These are phyloP conservation scores for Beroe forskalii DNA, from an alignment of 37 sponge, comb jelly and placozoan genomes.

Conservation along the genomic window DNA sequence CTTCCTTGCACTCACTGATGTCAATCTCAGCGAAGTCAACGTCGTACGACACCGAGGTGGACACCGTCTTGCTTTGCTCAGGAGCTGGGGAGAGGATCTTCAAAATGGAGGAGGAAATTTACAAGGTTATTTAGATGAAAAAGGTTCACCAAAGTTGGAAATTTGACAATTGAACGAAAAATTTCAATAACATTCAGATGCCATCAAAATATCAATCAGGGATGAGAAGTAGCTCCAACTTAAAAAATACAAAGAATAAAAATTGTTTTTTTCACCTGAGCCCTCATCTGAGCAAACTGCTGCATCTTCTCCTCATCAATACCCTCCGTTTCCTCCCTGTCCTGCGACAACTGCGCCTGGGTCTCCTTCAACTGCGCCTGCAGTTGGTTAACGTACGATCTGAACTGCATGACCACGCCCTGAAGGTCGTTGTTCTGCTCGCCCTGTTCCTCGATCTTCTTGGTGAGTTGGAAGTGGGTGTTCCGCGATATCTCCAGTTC, in stretches of 20 bases:
- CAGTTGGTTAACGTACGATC: conserved; percentile 47
- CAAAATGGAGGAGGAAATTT: too few relatives aligned
- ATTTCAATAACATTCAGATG: too few relatives aligned
- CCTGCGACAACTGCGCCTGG: conserved; percentile 27
- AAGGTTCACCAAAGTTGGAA: too few relatives aligned
- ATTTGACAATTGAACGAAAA: too few relatives aligned
- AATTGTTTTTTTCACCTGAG: too few relatives aligned
- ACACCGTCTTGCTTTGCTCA: conserved; percentile 27
- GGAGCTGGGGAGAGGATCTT: background rate
- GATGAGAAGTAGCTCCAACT: too few relatives aligned
- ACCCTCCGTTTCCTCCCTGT: background rate
- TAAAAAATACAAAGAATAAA: too few relatives aligned
- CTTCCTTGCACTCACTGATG: background rate
- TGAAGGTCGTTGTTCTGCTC: conserved; percentile 38
- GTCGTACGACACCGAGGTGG: conserved; percentile 17
- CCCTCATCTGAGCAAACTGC: conserved; percentile 21
- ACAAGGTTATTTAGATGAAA: too few relatives aligned
- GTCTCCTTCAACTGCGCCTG: conserved; percentile 60
- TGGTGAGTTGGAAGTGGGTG: conserved; percentile 50
- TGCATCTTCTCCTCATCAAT: conserved; percentile 31
- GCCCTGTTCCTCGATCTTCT: conserved; percentile 28
- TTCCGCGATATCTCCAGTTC: conserved; percentile 57
- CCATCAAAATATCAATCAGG: too few relatives aligned
- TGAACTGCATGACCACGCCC: conserved; percentile 58
- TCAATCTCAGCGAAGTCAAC: conserved; percentile 42